phyloP scores from a whole-genome alignment of 1,140 invertebrate genomes.

The Mycetomoellerius zeteki region DNA sequence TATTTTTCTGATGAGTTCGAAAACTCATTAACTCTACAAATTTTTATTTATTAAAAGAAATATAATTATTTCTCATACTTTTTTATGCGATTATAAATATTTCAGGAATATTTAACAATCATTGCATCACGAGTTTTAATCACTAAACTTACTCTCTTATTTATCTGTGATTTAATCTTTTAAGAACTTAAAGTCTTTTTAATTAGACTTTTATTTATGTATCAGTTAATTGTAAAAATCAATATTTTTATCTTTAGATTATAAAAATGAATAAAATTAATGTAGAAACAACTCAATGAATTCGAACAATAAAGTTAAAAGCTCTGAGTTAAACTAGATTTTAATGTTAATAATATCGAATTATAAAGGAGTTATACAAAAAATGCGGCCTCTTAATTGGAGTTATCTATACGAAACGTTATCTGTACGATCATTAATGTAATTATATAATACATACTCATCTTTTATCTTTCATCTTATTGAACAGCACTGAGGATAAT shows the following conservation, averaged over 20 bases:
- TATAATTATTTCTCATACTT: constrained; percentile 3
- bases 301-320: too few species aligned
- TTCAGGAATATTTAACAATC: not conserved
- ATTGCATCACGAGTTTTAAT: not conserved
- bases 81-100: constrained; percentile 11
- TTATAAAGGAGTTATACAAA: too few species aligned
- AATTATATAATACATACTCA: too few species aligned
- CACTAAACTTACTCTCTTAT: not conserved
- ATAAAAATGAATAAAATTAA: not conserved
- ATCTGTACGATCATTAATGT: too few species aligned
- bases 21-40: not conserved
- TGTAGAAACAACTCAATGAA: too few species aligned
- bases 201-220: not conserved
- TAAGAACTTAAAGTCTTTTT: not conserved
- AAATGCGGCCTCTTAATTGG: too few species aligned
- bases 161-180: not conserved
- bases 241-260: constrained; percentile 10
- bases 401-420: too few species aligned
- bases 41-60: not conserved
- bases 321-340: too few species aligned
- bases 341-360: too few species aligned
- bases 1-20: not conserved
- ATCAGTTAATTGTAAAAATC: not conserved
- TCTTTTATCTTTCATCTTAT: too few species aligned
- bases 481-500: too few species aligned